Evolutionary conservation across 2,113 vertebrate species (phyloP), one percentile per base, ranked within the genome.

Genomic region (Hepsetus odoe): DNA sequence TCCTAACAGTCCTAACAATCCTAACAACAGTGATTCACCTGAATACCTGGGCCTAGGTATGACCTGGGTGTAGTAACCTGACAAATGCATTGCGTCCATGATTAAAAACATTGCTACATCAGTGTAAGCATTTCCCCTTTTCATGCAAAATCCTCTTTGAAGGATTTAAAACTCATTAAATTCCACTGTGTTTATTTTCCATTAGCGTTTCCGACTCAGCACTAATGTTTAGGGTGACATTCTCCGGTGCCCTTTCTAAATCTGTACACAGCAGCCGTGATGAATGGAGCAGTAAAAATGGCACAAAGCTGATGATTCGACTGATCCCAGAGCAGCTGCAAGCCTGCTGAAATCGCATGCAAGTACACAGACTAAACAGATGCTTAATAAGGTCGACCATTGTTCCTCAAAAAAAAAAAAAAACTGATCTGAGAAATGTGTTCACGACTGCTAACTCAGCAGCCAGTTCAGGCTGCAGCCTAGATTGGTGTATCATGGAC

Each of bases 341-440:
- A 75, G 79, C 82, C 85, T 91, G 92, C 91, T 90, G 91, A 88
- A n/a, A 83, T 86, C 87, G 65, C 80, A 80, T 76, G 71, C 84
- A 82, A 75, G 62, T 18, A 83, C 86, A 81, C 85, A 62, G 69
- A 78, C 76, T 56, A 88, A 90, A 86, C 91, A 92, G 89, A 89
- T 89, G 88, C 87, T 74, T 89, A 90, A 90, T 89, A 88, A 90
- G 88, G 88, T 91, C 88, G 87, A 80, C 79, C 80, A 77, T 58
- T 82, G 74, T 55, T 56, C 76, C 73, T 76, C 81, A 85, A 70
- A 84, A 82, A 73, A 13, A 80, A n/a, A 80, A 83, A 65, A 84
- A 85, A 77, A 87, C 85, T 85, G 87, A 87, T 88, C 84, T 80
- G 88, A 89, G 86, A 88, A 87, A 40, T 72, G 28, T 62, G 59